Evolutionary conservation across 2,888 invertebrate genomes (phyloP), one percentile per base, ranked within the genome.

Genomic region (Schizotus pectinicornis): DNA sequence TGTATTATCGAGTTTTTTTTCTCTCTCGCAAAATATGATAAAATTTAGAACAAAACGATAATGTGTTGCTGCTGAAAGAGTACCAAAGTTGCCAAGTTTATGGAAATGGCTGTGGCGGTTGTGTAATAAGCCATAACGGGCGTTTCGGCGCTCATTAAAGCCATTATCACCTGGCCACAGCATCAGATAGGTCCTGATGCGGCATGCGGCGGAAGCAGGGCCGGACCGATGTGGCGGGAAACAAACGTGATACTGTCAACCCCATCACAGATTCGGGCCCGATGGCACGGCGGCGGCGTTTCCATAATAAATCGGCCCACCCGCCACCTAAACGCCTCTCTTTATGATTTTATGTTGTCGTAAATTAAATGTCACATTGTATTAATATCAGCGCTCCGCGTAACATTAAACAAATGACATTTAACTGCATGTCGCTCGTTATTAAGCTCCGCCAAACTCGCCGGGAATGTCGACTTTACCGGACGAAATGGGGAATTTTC

Each of bases 291-390:
- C 22, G 22, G 22, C 22, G 22, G 22, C 22, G 22, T 22, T 22
- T 22, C 5, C 22, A 22, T 22, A 65, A 66, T 69, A 65, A 67
- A 69, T 67, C 61, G 65, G 48, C 50, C 54, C 52, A 49, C 41
- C 51, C 61, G 61, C 59, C 67, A 63, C 63, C 56, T 57, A 64
- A 65, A 67, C 61, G 64, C 60, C 63, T 64, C 63, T 67, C 68
- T 70, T 72, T 68, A 69, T 66, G 68, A 68, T 71, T 71, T 69
- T 68, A 64, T 64, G 69, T 63, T 62, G 61, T 58, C 71, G 67
- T 73, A 71, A 71, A 73, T 73, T 74, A 71, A 73, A 73, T 73
- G 74, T 74, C 73, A 71, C 67, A 69, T 68, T 71, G 69, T 71
- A 71, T 71, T 72, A 72, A 71, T 70, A 70, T 70, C 64, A 68